Conservation (phyloP, 2,797 vertebrate genomes). For the Amphiprion clarkii region DNA sequence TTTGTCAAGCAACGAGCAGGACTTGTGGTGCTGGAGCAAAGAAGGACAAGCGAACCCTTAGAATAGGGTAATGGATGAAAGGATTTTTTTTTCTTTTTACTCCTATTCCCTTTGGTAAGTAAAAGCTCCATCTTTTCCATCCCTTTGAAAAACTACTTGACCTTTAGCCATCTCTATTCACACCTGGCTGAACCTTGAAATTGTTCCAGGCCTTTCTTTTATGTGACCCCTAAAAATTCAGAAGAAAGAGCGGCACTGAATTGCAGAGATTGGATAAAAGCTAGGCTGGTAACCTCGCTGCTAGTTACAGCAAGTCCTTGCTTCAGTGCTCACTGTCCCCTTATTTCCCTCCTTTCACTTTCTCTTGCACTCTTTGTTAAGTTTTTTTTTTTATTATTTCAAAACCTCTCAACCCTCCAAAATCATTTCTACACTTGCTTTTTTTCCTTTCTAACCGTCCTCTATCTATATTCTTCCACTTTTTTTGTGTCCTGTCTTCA, state of each 20-base stretch:
- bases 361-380: slow-evolving; percentile 30
- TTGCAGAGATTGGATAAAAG: slow-evolving; percentile 58
- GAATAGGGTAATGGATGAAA: slow-evolving; percentile 54
- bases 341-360: neutral
- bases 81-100: slow-evolving; percentile 34
- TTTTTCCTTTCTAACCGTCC: slow-evolving; percentile 14
- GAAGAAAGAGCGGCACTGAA: slow-evolving; percentile 42
- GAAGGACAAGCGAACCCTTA: slow-evolving; percentile 46
- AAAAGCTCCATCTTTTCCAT: slow-evolving; percentile 60
- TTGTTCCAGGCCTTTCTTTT: slow-evolving; percentile 62
- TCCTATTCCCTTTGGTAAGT: slow-evolving; percentile 47
- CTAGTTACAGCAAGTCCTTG: slow-evolving; percentile 19
- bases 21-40: slow-evolving; percentile 18
- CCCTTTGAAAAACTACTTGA: slow-evolving; percentile 67
- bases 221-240: slow-evolving; percentile 48
- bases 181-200: slow-evolving; percentile 69
- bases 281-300: slow-evolving; percentile 44
- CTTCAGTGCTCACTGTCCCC: slow-evolving; percentile 16
- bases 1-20: neutral
- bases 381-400: slow-evolving; percentile 27
- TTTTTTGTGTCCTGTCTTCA: slow-evolving; percentile 74
- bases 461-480: slow-evolving; percentile 24
- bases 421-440: slow-evolving; percentile 10
- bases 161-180: slow-evolving; percentile 70
- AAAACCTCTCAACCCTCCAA: slow-evolving; percentile 15